Base-by-base conservation (phyloP, 1,140 invertebrate genomes). In the Heliothis virescens region DNA sequence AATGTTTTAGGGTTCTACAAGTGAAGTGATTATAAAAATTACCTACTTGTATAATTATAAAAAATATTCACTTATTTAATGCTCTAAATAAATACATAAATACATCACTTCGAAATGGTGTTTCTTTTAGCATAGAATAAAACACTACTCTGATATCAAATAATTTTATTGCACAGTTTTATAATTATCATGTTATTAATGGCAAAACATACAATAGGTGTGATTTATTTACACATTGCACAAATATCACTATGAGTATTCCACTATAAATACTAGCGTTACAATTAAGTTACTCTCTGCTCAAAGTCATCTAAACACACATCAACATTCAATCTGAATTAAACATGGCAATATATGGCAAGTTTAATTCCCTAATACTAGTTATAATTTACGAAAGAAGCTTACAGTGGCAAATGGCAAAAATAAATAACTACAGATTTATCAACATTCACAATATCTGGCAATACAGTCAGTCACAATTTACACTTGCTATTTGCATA, bases 301-400 rank as follows among this genome's bases (percentile, higher is more conserved):
- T 60, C 72, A 50, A 52, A 10, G 18, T 10, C 21, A 75, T 52
- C 16, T 41, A 62, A 67, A 50, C 29, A 55, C 48, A 75, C 48
- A 71, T 71, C 65, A 79, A 81, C 52, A 79, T 59, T 59, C 62
- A 81, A 78, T 73, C 59, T 71, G 89, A 91, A 92, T 94, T 91
- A 91, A 94, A 92, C 92, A 94, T 94, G 90, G 91, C 91, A 80
- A 87, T 77, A 73, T 91, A 94, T 92, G 92, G 92, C 90, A 90
- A 90, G 91, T 92, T 94, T 92, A 94, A 94, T 90, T 92, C 88
- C 81, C 86, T 83, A 82, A 60, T 71, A 72, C 59, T 63, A 69
- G 69, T 47, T 29, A 76, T 75, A 60, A 81, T 69, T 63, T 62
- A 77, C 34, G 48, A 60, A 57, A 72, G 73, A 69, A 78, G 63